phyloP scores from a whole-genome alignment of 2,888 invertebrate species.

The Slavum lentiscoides region DNA sequence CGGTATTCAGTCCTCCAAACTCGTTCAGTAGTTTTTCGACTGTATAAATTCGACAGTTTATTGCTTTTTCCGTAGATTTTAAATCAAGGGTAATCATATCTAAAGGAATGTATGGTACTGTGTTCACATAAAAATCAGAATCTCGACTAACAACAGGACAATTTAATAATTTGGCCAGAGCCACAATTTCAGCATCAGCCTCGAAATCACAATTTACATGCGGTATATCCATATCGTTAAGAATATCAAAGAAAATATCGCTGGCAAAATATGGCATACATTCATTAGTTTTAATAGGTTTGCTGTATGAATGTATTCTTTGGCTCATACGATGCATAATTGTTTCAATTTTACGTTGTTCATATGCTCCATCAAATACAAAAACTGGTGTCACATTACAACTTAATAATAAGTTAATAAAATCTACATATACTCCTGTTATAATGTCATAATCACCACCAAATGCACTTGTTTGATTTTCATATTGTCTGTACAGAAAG shows the following conservation, averaged over 20 bases:
- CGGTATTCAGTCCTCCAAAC: constrained; percentile 69
- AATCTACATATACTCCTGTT: constrained; percentile 67
- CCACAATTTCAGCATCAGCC: constrained; percentile 86
- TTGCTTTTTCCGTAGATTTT: constrained; percentile 58
- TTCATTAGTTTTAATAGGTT: constrained; percentile 39
- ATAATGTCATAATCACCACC: constrained; percentile 85
- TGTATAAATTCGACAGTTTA: constrained; percentile 74
- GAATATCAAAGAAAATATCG: constrained; percentile 74
- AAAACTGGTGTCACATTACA: constrained; percentile 76
- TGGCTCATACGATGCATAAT: constrained; percentile 64
- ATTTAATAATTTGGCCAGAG: constrained; percentile 73
- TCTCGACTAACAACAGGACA: constrained; percentile 91
- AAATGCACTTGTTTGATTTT: constrained; percentile 71
- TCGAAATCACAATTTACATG: constrained; percentile 81
- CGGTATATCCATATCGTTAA: constrained; percentile 68
- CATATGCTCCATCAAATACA: constrained; percentile 79
- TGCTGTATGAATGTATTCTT: constrained; percentile 61
- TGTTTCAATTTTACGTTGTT: constrained; percentile 72
- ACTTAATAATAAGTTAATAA: constrained; percentile 71
- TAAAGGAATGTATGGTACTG: constrained; percentile 80
- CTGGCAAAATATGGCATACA: constrained; percentile 74
- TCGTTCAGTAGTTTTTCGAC: constrained; percentile 70
- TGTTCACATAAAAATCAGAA: constrained; percentile 91
- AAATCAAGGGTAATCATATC: constrained; percentile 66
- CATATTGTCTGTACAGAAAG: constrained; percentile 69